Percentiles rank a stretch among this genome's conserved stretches.
phyloP scores from a whole-genome alignment of 2,113 vertebrate species.

The Serinus canaria region DNA sequence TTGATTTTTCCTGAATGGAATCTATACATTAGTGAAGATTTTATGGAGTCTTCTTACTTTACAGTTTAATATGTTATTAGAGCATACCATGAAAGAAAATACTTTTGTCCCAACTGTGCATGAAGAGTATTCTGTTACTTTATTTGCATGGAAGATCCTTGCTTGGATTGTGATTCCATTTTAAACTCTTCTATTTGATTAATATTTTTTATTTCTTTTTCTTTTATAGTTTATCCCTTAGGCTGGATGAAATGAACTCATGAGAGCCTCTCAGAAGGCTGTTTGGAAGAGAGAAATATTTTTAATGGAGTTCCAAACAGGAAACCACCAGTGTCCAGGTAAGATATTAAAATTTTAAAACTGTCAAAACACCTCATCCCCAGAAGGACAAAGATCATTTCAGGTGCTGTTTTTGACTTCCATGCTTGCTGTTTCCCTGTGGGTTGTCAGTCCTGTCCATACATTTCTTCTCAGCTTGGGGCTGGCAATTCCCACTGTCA shows the following conservation, averaged over 20 bases:
- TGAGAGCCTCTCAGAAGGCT: neutral
- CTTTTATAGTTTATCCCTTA: neutral
- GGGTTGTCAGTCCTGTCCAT: neutral
- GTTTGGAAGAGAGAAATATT: neutral
- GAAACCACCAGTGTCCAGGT: neutral
- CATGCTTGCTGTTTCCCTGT: neutral
- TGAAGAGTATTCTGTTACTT: neutral
- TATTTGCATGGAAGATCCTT: neutral
- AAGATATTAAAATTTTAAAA: neutral
- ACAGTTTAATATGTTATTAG: neutral
- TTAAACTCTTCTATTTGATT: neutral
- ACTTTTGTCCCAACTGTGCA: neutral
- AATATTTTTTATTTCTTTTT: neutral
- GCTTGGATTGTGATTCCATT: neutral
- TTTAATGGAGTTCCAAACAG: neutral
- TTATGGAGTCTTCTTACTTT: neutral
- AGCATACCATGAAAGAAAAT: neutral
- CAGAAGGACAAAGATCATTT: neutral
- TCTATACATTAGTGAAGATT: neutral
- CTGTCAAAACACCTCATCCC: neutral
- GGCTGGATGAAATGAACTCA: neutral
- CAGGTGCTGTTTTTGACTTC: neutral
- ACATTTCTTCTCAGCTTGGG: neutral
- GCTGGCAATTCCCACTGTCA: neutral
- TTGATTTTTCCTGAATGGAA: neutral